Conservation (phyloP, 2,888 invertebrate species). For the Pelosia muscerda region DNA sequence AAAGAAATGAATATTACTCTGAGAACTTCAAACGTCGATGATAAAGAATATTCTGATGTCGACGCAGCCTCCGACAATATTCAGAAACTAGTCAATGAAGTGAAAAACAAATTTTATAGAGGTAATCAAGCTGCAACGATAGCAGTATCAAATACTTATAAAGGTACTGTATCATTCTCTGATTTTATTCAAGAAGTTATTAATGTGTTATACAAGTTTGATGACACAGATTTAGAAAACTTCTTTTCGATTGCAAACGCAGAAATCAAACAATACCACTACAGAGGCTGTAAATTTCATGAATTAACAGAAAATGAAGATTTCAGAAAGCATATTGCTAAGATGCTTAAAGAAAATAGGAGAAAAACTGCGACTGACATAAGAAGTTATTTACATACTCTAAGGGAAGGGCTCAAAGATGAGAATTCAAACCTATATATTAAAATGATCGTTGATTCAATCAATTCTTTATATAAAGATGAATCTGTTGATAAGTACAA, state of each 20-base stretch:
- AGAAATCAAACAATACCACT: constrained; percentile 59
- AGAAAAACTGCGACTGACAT: constrained; percentile 39
- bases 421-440: constrained; percentile 30
- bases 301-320: constrained; percentile 50
- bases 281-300: constrained; percentile 55
- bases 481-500: constrained; percentile 46
- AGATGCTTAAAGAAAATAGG: constrained; percentile 47
- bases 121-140: neutral
- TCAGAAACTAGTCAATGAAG: neutral
- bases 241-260: constrained; percentile 45
- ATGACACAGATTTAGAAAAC: constrained; percentile 58
- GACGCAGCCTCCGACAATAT: neutral
- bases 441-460: constrained; percentile 43
- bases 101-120: neutral
- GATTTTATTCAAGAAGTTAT: constrained; percentile 56
- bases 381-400: constrained; percentile 41
- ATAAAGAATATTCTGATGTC: neutral
- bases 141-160: neutral
- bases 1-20: constrained; percentile 2
- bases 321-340: constrained; percentile 48
- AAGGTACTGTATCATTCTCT: constrained; percentile 44
- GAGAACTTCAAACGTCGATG: neutral
- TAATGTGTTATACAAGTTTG: constrained; percentile 45
- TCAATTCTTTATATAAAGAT: constrained; percentile 57
- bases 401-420: constrained; percentile 31